phyloP scores from a whole-genome alignment of 2,888 invertebrate genomes.

The Iphiclides podalirius region DNA sequence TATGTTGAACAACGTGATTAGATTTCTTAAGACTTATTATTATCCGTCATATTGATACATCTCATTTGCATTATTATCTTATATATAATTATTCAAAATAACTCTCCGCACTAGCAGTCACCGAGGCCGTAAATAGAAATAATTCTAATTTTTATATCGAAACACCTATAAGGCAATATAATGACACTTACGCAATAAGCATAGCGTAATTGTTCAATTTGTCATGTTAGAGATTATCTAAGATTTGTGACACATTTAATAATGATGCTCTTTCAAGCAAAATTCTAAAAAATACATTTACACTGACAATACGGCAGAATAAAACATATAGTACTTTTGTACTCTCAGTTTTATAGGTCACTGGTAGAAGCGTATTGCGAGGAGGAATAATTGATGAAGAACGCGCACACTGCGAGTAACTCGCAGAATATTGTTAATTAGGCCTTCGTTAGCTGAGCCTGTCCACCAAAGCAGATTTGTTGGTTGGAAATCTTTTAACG shows the following conservation, averaged over 20 bases:
- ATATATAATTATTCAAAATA: background rate
- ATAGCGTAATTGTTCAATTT: constrained; percentile 6
- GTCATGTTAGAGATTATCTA: background rate
- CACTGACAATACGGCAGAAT: constrained; percentile 4
- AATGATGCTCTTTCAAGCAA: constrained; percentile 9
- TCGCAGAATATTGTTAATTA: no score
- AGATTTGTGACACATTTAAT: constrained; percentile 1
- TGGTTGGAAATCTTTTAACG: no score
- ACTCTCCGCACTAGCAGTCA: no score
- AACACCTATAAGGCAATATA: constrained; percentile 12
- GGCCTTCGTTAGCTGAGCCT: no score
- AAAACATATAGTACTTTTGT: constrained; percentile 13
- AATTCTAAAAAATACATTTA: constrained; percentile 1
- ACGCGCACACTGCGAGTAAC: constrained; percentile 3
- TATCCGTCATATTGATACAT: no score
- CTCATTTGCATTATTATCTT: background rate
- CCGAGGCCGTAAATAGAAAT: no score
- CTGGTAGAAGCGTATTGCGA: constrained; percentile 6
- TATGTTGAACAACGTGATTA: no score
- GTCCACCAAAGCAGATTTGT: no score
- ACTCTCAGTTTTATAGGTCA: constrained; percentile 16
- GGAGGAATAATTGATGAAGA: background rate
- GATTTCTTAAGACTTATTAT: no score
- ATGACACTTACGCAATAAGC: constrained; percentile 5
- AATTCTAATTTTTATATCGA: background rate